Conservation (phyloP, 2,888 invertebrate genomes). For the Apamea epomidion region DNA sequence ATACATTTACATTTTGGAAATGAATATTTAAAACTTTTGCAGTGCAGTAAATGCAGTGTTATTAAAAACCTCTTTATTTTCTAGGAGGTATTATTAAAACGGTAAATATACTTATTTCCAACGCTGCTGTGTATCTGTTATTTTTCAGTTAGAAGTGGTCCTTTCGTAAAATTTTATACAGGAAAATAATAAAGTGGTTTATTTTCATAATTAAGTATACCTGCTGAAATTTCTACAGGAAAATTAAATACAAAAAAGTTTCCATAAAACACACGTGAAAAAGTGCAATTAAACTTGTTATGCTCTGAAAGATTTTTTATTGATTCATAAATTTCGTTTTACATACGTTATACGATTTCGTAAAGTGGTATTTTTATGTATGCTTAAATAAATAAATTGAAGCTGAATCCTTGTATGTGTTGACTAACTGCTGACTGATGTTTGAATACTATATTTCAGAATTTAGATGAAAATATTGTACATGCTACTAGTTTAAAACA, state of each 20-base stretch:
- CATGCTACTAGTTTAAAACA: too few species aligned
- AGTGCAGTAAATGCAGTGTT: background rate
- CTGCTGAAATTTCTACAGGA: too few species aligned
- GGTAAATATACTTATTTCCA: background rate
- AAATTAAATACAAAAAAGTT: background rate
- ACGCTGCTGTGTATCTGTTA: background rate
- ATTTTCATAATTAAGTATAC: background rate
- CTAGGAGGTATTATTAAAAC: background rate
- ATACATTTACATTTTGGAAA: background rate
- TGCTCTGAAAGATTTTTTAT: background rate
- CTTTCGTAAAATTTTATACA: background rate
- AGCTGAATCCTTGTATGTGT: background rate
- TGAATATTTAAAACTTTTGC: background rate
- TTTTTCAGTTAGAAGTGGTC: background rate
- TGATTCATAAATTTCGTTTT: conserved; percentile 24
- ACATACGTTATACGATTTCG: conserved; percentile 8
- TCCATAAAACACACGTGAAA: conserved; percentile 7
- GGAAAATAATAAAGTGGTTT: background rate
- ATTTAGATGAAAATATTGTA: background rate
- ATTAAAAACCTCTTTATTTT: conserved; percentile 4
- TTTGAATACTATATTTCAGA: background rate
- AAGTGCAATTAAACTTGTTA: conserved; percentile 16
- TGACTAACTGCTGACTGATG: background rate
- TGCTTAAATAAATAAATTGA: background rate
- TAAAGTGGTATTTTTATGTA: background rate